Percentiles rank a stretch among this genome's conserved stretches.
Conservation (phyloP, 2,797 vertebrate species). For the Naso thynnoides region DNA sequence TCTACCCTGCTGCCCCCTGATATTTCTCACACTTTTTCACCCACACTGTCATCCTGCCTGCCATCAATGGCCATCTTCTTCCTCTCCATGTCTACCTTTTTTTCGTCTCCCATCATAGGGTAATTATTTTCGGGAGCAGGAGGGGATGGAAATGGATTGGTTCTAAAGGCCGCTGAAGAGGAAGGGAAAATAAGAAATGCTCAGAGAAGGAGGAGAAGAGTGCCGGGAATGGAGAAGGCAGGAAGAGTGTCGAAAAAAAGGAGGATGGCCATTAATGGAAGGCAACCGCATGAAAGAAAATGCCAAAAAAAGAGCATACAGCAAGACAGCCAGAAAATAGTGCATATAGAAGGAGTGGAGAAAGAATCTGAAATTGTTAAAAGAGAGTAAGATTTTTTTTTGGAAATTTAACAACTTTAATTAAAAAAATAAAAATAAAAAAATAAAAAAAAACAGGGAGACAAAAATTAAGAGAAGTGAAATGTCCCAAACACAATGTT, state of each 20-base stretch:
- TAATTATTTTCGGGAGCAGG: conserved; percentile 56
- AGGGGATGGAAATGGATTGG: conserved; percentile 38
- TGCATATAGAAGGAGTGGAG: neutral
- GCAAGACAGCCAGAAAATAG: neutral
- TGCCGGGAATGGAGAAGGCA: neutral
- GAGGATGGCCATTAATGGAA: conserved; percentile 16
- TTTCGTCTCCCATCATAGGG: conserved; percentile 31
- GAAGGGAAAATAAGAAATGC: conserved; percentile 22
- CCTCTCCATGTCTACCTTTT: conserved; percentile 17
- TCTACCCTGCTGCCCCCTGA: conserved; percentile 3
- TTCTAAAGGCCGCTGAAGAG: conserved; percentile 30
- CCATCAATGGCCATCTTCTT: conserved; percentile 38
- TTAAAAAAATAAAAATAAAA: no score
- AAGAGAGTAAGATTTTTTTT: neutral
- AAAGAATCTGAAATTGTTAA: neutral
- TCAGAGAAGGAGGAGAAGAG: conserved; percentile 15
- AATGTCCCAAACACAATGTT: conserved; percentile 7
- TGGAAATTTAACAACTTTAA: no score
- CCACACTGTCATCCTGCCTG: conserved; percentile 25
- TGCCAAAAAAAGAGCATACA: neutral
- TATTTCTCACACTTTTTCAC: conserved; percentile 40
- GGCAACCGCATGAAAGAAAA: conserved; percentile 3
- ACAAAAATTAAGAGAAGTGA: neutral
- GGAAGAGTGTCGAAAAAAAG: neutral
- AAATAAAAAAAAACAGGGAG: neutral